Evolutionary conservation across 2,797 vertebrate species (phyloP), one percentile per base, ranked within the genome.

Genomic region (Melopsittacus undulatus): DNA sequence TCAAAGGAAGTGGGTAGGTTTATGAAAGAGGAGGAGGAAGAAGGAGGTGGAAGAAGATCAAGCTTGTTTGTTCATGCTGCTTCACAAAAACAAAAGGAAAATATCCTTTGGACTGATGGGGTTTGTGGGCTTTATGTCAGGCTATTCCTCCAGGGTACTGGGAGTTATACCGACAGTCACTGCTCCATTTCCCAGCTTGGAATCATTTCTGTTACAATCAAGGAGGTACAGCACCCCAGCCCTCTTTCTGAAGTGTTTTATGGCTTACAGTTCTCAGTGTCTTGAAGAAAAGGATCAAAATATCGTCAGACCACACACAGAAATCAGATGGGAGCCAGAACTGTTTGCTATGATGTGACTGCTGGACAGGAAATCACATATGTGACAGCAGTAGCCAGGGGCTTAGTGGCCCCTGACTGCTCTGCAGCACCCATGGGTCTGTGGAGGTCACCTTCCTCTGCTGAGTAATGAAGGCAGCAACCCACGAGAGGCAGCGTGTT

Each of bases 351-450:
- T 15, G 66, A 43, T 1, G 0, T 2, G 20, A 51, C 48, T 3
- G 1, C n/a, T 1, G 4, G 36, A 29, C 6, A 46, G 45, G 45
- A 81, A 91, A 83, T 5, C 1, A 0, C 1, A 0, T 64, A 17
- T 0, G 0, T 5, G 2, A 22, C 1, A 11, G 63, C 1, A 2
- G 67, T 8, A 74, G 14, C 15, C 0, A 0, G 2, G 17, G 29
- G 3, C 24, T 51, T 6, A 2, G 34, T 2, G 9, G n/a, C 13
- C 10, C 17, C 6, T 4, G 2, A 5, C n/a, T 9, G n/a, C 26
- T 67, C 46, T 29, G 13, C 54, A 32, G 20, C 7, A 9, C 30
- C 43, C 3, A 0, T 0, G 6, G 30, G 61, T 11, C 26, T 24
- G 16, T 4, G 1, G 29, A 42, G 40, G 49, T 34, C 45, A 69